phyloP scores from a whole-genome alignment of 2,888 invertebrate species.

The Agrotis exclamationis region DNA sequence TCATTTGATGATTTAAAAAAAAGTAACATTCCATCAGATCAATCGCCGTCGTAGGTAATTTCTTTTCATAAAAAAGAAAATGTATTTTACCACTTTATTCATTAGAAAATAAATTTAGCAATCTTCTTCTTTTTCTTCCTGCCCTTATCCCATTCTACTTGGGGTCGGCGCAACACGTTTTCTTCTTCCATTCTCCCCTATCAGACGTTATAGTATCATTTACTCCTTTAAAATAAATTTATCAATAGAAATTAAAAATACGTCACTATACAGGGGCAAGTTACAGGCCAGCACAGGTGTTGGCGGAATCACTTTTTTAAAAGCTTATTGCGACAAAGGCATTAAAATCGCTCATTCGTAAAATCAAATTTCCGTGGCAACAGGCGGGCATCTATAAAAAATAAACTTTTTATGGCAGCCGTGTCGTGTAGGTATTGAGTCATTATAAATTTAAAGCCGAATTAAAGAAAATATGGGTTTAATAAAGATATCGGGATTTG shows the following conservation, averaged over 20 bases:
- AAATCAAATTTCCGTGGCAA: slow-evolving; percentile 83
- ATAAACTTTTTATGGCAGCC: slow-evolving; percentile 70
- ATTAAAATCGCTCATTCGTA: slow-evolving; percentile 80
- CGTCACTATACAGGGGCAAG: neutral
- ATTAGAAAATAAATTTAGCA: neutral
- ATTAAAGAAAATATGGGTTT: too few relatives aligned
- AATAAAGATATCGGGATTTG: too few relatives aligned
- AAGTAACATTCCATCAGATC: neutral
- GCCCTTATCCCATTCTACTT: too few relatives aligned
- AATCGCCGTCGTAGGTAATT: too few relatives aligned
- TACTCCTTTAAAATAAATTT: too few relatives aligned
- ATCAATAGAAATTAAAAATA: too few relatives aligned
- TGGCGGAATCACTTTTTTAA: slow-evolving; percentile 37
- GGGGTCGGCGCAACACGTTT: too few relatives aligned
- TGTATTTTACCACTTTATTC: slow-evolving; percentile 7
- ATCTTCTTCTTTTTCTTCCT: too few relatives aligned
- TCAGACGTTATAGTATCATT: too few relatives aligned
- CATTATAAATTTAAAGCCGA: slow-evolving; percentile 67
- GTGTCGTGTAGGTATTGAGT: slow-evolving; percentile 42
- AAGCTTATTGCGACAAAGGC: slow-evolving; percentile 58
- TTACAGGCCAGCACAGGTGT: slow-evolving; percentile 20
- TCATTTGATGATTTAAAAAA: too few relatives aligned
- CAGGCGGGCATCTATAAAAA: slow-evolving; percentile 73
- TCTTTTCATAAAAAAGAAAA: neutral
- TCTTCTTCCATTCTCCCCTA: too few relatives aligned